A percentile compares a stretch with the other conserved stretches of the same genome.
Conservation (phyloP, 2,888 invertebrate species). For the Tholera decimalis region DNA sequence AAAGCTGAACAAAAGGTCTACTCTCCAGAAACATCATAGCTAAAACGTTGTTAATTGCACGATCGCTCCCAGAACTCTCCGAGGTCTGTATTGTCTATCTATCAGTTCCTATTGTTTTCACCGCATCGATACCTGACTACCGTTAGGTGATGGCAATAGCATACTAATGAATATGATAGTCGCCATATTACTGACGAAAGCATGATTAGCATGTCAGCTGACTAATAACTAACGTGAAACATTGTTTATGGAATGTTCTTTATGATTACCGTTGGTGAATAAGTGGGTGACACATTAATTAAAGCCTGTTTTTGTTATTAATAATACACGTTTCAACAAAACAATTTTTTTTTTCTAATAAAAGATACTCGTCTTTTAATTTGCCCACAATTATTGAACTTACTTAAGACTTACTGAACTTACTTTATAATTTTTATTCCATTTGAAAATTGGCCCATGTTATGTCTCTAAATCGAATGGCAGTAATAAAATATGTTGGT, state of each 20-base stretch:
- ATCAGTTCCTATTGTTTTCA: constrained; percentile 73
- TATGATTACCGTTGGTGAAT: constrained; percentile 22
- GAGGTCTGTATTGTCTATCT: constrained; percentile 42
- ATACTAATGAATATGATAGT: constrained; percentile 71
- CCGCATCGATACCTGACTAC: constrained; percentile 66
- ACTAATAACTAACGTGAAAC: constrained; percentile 49
- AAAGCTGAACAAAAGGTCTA: constrained; percentile 46
- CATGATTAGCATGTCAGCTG: constrained; percentile 62
- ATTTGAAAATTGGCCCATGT: not conserved
- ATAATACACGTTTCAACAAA: not conserved
- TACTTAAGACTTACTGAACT: not conserved
- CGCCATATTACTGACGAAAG: constrained; percentile 55
- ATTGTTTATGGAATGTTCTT: constrained; percentile 40
- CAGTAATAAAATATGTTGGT: not conserved
- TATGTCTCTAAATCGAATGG: no score
- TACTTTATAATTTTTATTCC: not conserved
- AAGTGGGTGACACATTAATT: constrained; percentile 9
- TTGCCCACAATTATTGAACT: not conserved
- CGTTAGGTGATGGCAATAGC: constrained; percentile 74
- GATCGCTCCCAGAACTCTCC: constrained; percentile 51
- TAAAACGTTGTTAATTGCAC: constrained; percentile 42
- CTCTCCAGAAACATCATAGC: constrained; percentile 20
- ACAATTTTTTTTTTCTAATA: not conserved
- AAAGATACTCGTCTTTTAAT: not conserved
- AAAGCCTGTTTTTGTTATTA: not conserved